Evolutionary conservation across 2,888 invertebrate genomes (phyloP).

Genomic region (Julus scandinavius): DNA sequence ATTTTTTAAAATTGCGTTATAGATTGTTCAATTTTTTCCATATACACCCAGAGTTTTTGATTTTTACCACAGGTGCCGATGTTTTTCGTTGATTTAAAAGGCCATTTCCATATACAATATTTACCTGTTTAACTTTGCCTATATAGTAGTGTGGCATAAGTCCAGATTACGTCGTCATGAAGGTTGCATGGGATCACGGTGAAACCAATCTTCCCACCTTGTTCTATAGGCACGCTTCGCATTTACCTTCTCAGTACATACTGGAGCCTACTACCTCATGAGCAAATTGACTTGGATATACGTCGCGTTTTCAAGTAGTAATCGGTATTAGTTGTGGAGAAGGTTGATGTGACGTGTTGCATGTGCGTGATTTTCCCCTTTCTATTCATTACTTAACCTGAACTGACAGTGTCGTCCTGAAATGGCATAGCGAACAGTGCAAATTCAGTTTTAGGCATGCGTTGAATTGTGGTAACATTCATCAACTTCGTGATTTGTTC

Average conservation of each 20-base stretch:
- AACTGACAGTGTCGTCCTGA: not conserved
- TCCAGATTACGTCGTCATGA: slow-evolving; percentile 47
- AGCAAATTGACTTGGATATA: not conserved
- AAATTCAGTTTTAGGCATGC: not conserved
- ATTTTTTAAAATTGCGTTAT: slow-evolving; percentile 52
- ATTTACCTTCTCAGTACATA: not conserved
- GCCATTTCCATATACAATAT: slow-evolving; percentile 51
- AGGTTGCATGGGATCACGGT: slow-evolving; percentile 20
- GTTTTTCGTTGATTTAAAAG: slow-evolving; percentile 24
- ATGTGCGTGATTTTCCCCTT: not conserved
- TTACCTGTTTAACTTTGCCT: slow-evolving; percentile 47
- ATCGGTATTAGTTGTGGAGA: slow-evolving; percentile 30
- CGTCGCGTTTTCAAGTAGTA: not conserved
- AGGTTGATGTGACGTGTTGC: not conserved
- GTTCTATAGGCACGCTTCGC: not conserved
- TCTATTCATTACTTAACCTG: not conserved
- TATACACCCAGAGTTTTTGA: slow-evolving; percentile 49
- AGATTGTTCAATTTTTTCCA: slow-evolving; percentile 51
- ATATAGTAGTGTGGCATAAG: slow-evolving; percentile 46
- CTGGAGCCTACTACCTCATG: slow-evolving; percentile 47
- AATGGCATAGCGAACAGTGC: too few species aligned
- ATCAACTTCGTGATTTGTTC: not conserved
- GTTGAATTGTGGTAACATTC: not conserved
- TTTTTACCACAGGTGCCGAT: slow-evolving; percentile 50
- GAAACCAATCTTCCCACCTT: not conserved